These are phyloP conservation scores for Phyllopteryx taeniolatus DNA, from an alignment of 2,113 vertebrate genomes.

Conservation along the genomic window DNA sequence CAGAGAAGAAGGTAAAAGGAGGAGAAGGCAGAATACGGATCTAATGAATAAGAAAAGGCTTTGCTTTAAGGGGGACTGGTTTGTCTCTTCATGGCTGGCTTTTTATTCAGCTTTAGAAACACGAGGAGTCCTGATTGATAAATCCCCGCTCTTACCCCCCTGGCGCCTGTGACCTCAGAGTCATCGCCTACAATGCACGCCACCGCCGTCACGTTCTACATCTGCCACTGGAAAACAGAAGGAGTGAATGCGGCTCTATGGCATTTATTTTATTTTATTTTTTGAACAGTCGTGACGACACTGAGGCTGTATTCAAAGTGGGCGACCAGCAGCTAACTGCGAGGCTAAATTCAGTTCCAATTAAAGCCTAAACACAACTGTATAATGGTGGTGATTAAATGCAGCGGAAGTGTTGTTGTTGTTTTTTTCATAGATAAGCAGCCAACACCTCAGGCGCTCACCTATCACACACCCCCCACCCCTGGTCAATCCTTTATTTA, in stretches of 20 bases:
- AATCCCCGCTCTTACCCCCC: constrained; percentile 66
- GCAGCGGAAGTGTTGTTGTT: constrained; percentile 73
- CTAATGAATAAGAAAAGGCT: constrained; percentile 77
- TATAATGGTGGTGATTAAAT: constrained; percentile 80
- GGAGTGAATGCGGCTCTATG: constrained; percentile 75
- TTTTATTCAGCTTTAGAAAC: constrained; percentile 79
- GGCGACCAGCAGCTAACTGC: constrained; percentile 70
- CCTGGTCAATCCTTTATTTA: constrained; percentile 83
- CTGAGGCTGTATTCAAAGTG: constrained; percentile 68
- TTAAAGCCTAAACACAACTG: constrained; percentile 74
- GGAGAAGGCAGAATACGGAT: constrained; percentile 68
- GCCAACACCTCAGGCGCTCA: constrained; percentile 80
- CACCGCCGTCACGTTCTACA: constrained; percentile 70
- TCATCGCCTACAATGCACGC: constrained; percentile 78
- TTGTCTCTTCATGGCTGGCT: constrained; percentile 72
- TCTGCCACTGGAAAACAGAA: constrained; percentile 78
- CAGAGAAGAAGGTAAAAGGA: constrained; percentile 52
- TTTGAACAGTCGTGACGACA: constrained; percentile 73
- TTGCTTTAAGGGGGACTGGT: constrained; percentile 73
- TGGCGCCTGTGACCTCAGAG: constrained; percentile 84
- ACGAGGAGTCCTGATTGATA: constrained; percentile 72
- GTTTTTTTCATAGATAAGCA: constrained; percentile 65
- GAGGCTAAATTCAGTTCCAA: constrained; percentile 73
- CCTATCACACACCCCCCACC: constrained; percentile 59
- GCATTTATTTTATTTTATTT: constrained; percentile 62